Conservation (phyloP, 2,797 vertebrate genomes). For the Syndactyla subalaris region DNA sequence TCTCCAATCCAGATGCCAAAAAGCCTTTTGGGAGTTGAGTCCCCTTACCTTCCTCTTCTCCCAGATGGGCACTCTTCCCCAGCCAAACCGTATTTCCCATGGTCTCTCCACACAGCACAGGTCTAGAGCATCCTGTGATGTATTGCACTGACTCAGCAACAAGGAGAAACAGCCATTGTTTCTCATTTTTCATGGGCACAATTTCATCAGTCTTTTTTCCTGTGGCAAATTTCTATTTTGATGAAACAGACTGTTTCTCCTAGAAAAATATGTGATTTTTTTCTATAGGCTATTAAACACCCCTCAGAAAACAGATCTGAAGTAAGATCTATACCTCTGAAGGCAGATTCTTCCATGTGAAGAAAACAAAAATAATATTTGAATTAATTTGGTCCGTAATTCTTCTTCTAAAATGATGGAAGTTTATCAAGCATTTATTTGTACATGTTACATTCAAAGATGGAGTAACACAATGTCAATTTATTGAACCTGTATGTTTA, state of each 20-base stretch:
- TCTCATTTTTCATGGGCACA: neutral
- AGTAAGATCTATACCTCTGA: neutral
- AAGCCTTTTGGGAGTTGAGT: neutral
- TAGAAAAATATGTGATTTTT: neutral
- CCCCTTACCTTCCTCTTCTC: neutral
- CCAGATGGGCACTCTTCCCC: neutral
- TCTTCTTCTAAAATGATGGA: neutral
- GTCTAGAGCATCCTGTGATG: neutral
- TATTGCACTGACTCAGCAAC: neutral
- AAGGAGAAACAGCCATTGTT: neutral
- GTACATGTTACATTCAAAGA: neutral
- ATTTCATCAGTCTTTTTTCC: neutral
- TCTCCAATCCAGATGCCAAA: neutral
- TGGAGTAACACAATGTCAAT: neutral
- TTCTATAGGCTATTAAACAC: neutral
- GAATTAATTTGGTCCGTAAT: neutral
- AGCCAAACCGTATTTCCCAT: neutral
- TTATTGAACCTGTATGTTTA: neutral
- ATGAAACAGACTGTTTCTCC: slow-evolving; percentile 5
- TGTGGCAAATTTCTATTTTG: slow-evolving; percentile 3
- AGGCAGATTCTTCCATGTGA: neutral
- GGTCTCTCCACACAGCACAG: neutral
- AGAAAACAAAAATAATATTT: neutral
- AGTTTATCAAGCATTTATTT: neutral
- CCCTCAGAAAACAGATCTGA: neutral